A percentile compares a stretch with the other conserved stretches of the same genome.
These are phyloP conservation scores for Syngnathus floridae DNA, from an alignment of 2,113 vertebrate species.

Conservation along the genomic window DNA sequence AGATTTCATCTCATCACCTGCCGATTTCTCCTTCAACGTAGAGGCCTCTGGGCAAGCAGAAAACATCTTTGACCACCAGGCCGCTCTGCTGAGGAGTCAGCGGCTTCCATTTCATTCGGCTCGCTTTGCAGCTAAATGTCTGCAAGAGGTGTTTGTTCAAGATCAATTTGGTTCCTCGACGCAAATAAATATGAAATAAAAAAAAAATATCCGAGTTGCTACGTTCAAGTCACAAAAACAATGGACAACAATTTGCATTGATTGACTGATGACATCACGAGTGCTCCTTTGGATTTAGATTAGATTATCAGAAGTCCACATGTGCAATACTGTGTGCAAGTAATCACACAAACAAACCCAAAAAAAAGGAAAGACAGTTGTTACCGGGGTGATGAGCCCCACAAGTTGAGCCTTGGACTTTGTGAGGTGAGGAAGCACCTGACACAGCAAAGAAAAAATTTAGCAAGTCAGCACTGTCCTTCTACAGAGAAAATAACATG, in stretches of 20 bases:
- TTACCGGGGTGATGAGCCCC: conserved; percentile 15
- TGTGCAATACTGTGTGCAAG: neutral
- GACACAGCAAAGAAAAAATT: conserved; percentile 1
- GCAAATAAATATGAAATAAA: neutral
- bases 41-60: conserved; percentile 47
- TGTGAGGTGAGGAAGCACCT: conserved; percentile 33
- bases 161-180: neutral
- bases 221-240: neutral
- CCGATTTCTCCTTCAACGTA: conserved; percentile 28
- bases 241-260: neutral
- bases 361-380: neutral
- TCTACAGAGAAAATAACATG: neutral
- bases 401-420: conserved; percentile 4
- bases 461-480: neutral
- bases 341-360: neutral
- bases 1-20: conserved; percentile 28
- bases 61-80: conserved; percentile 59
- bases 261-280: conserved; percentile 1
- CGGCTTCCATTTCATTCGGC: conserved; percentile 46
- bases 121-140: neutral
- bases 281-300: too few species aligned
- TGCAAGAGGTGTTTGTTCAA: conserved; percentile 6
- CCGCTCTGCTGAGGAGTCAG: conserved; percentile 10
- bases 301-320: neutral
- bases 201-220: too few species aligned